Conservation (phyloP, 2,797 vertebrate species). For the Prionace glauca region DNA sequence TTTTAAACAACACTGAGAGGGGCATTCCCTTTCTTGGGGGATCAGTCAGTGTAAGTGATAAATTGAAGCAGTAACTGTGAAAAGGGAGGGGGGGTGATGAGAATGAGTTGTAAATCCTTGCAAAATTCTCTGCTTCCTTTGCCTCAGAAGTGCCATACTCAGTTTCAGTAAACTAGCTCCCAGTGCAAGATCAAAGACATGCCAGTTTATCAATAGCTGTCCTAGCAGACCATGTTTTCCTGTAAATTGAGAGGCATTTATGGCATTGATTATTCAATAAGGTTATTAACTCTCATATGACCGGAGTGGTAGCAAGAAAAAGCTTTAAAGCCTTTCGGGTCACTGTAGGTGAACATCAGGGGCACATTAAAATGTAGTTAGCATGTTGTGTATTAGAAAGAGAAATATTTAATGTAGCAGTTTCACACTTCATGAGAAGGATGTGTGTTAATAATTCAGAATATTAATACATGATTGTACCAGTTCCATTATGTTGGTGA, state of each 20-base stretch:
- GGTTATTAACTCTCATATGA: constrained; percentile 83
- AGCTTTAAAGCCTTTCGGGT: constrained; percentile 28
- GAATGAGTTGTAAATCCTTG: constrained; percentile 6
- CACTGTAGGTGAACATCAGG: constrained; percentile 7
- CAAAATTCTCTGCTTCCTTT: constrained; percentile 42
- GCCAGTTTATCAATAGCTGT: constrained; percentile 91
- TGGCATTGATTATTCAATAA: constrained; percentile 99
- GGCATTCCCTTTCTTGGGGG: neutral
- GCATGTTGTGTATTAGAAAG: constrained; percentile 29
- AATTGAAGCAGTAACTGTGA: neutral
- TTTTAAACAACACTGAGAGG: neutral
- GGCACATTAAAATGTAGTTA: constrained; percentile 32
- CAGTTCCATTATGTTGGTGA: neutral
- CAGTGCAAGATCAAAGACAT: constrained; percentile 90
- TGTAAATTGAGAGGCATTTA: constrained; percentile 99
- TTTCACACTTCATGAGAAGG: constrained; percentile 25
- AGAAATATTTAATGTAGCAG: constrained; percentile 37
- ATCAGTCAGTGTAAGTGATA: neutral
- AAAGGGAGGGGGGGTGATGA: neutral
- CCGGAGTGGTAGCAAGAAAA: constrained; percentile 42
- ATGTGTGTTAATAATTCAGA: constrained; percentile 22
- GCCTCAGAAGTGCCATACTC: constrained; percentile 77
- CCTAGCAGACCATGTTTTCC: constrained; percentile 92
- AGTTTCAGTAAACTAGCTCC: constrained; percentile 89
- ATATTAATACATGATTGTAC: constrained; percentile 22